Evolutionary conservation across 2,888 invertebrate genomes (phyloP).

Genomic region (Macroteleia sp.): DNA sequence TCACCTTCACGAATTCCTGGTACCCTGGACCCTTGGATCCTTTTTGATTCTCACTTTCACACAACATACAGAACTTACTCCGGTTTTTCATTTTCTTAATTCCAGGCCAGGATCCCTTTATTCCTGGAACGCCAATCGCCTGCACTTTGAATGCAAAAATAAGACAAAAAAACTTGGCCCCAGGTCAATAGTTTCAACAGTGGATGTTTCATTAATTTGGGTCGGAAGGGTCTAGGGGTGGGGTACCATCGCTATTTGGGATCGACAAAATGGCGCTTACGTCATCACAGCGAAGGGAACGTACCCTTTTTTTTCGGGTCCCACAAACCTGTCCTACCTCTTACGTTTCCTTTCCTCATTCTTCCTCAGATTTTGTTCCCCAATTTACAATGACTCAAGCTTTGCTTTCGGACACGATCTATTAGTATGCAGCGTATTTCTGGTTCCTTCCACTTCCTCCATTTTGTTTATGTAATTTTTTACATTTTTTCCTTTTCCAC

Average conservation of each 20-base stretch:
- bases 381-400: no score
- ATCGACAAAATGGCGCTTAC: conserved; percentile 15
- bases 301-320: conserved; percentile 9
- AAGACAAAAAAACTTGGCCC: neutral
- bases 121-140: conserved; percentile 18
- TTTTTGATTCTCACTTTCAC: conserved; percentile 32
- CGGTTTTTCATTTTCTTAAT: conserved; percentile 42
- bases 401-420: no score
- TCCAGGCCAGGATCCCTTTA: conserved; percentile 10
- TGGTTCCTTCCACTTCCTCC: no score
- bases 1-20: conserved; percentile 49
- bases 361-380: no score
- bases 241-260: neutral
- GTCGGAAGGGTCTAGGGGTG: conserved; percentile 1
- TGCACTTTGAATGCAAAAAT: conserved; percentile 18
- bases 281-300: conserved; percentile 7
- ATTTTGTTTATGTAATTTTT: no score
- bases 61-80: neutral
- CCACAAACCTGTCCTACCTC: neutral
- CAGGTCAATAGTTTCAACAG: neutral
- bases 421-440: no score
- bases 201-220: neutral
- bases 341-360: conserved; percentile 8
- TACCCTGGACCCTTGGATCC: conserved; percentile 40
- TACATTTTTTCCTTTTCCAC: no score